Conservation (phyloP, 2,113 vertebrate genomes). For the Anarhynchus alexandrinus region DNA sequence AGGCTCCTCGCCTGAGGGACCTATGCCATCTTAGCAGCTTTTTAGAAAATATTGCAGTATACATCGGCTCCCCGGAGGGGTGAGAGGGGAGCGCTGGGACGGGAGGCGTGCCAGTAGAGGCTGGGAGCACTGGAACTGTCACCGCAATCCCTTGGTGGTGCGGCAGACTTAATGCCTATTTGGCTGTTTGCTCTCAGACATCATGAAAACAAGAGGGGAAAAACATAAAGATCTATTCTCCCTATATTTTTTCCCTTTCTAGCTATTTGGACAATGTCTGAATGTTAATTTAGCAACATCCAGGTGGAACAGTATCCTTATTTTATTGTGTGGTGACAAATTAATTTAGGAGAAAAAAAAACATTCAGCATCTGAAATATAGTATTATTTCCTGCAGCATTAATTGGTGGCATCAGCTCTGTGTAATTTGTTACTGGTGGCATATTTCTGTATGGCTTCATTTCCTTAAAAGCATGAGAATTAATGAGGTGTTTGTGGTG, state of each 20-base stretch:
- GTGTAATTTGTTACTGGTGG: constrained; percentile 27
- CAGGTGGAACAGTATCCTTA: neutral
- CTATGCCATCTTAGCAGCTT: neutral
- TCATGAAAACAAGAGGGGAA: neutral
- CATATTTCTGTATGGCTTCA: constrained; percentile 28
- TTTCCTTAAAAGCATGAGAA: constrained; percentile 54
- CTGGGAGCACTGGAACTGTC: neutral
- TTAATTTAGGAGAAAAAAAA: neutral
- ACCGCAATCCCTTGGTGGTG: accelerated
- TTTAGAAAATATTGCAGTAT: neutral
- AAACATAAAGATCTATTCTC: neutral
- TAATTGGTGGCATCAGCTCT: constrained; percentile 19
- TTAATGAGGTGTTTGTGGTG: neutral
- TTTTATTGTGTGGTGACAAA: neutral
- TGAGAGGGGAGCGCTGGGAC: neutral
- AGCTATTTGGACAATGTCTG: neutral
- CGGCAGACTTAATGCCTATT: accelerated
- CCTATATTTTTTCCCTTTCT: neutral
- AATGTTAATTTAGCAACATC: neutral
- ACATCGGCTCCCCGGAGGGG: accelerated
- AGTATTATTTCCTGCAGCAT: neutral
- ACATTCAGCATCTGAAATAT: neutral
- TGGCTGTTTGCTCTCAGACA: neutral
- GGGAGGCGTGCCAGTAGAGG: neutral
- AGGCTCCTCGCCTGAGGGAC: neutral